These are phyloP conservation scores for Mellivora capensis DNA, from an alignment of 2,113 vertebrate species.

Conservation along the genomic window DNA sequence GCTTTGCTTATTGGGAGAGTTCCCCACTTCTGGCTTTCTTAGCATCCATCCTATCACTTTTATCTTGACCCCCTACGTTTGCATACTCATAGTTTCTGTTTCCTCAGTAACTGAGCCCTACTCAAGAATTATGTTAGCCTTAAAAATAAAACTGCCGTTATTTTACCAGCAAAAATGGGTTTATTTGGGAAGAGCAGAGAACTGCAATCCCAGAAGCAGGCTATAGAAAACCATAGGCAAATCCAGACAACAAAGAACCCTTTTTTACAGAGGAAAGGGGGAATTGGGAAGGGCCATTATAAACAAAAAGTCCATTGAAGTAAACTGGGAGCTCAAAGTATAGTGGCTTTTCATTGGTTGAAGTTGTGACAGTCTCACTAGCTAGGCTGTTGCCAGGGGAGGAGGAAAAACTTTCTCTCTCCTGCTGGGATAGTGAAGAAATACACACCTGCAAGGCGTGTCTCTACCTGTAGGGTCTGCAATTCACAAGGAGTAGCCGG, in stretches of 20 bases:
- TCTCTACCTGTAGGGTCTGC: neutral
- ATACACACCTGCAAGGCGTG: neutral
- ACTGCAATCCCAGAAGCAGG: no score
- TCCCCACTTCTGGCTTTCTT: neutral
- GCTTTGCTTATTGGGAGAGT: neutral
- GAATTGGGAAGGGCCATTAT: no score
- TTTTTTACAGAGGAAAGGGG: no score
- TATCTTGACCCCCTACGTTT: neutral
- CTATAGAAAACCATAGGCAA: no score
- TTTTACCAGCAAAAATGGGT: neutral
- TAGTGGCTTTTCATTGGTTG: neutral
- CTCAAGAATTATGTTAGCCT: neutral
- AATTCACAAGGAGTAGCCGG: neutral
- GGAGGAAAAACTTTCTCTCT: neutral
- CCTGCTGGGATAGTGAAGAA: neutral
- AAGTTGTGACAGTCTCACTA: neutral
- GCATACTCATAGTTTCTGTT: neutral
- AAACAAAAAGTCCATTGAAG: no score
- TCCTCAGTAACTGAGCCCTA: neutral
- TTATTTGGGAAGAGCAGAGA: no score
- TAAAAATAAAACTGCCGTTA: neutral
- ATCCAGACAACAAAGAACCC: no score
- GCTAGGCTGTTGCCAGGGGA: neutral
- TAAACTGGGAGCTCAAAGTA: neutral
- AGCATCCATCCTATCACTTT: neutral